These are phyloP conservation scores for Montipora sp. DNA, from an alignment of 64 coral and sea anemone genomes.

Conservation along the genomic window DNA sequence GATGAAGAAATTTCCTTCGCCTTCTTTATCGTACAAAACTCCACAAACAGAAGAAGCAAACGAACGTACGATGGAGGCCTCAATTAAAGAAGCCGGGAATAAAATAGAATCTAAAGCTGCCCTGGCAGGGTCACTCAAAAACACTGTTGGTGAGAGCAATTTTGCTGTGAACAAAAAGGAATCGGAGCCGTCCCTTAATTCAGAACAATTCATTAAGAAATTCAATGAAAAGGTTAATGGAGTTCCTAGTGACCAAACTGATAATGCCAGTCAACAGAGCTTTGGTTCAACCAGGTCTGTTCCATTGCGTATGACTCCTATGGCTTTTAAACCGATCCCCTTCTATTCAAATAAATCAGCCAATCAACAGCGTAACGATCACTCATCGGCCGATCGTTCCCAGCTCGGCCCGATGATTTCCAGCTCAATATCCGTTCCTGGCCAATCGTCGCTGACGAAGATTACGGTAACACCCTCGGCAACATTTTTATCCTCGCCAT, in stretches of 20 bases:
- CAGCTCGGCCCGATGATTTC: conserved; percentile 2
- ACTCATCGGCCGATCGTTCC: neutral
- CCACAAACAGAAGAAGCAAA: neutral
- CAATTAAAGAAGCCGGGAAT: neutral
- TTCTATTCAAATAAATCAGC: conserved; percentile 14
- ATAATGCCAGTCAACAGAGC: neutral
- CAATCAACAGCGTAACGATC: neutral
- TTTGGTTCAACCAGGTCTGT: neutral
- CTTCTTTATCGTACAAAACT: neutral
- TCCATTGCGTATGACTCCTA: neutral
- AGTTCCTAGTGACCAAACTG: neutral
- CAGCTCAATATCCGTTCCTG: conserved; percentile 39
- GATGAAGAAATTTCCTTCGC: neutral
- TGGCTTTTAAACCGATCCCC: conserved; percentile 37
- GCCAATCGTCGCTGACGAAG: conserved; percentile 28
- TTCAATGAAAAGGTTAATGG: neutral
- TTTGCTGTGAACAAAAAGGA: neutral
- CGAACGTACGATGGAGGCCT: neutral
- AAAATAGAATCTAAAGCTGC: neutral
- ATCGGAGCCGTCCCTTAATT: neutral
- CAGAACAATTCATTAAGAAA: neutral
- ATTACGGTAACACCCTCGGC: conserved; percentile 31
- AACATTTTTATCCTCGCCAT: neutral
- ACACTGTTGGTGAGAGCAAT: neutral
- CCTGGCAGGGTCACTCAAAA: neutral